These are phyloP conservation scores for Rhinolophus ferrumequinum DNA, from an alignment of 2,113 vertebrate species.

Conservation along the genomic window DNA sequence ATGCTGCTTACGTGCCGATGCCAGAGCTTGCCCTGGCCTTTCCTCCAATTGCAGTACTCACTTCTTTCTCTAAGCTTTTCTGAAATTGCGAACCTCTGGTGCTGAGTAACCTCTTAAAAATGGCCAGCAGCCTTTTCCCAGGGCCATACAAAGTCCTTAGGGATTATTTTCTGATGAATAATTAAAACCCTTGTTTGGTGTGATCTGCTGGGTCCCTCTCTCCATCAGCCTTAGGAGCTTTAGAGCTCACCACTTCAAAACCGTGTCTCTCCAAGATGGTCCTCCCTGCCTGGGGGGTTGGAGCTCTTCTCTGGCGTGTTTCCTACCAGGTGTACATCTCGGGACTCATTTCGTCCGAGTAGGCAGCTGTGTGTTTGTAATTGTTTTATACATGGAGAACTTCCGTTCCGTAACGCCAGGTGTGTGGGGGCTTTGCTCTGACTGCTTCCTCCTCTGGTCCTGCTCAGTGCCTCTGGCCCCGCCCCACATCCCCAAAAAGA, in stretches of 20 bases:
- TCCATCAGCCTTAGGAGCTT: background rate
- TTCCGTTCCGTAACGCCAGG: background rate
- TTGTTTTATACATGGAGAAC: background rate
- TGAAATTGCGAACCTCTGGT: background rate
- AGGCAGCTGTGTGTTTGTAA: background rate
- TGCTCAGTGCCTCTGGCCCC: background rate
- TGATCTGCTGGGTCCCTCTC: background rate
- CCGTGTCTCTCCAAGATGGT: no score
- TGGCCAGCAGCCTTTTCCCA: background rate
- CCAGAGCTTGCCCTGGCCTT: background rate
- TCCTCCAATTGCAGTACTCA: rapidly evolving
- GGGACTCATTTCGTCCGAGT: background rate
- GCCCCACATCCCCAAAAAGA: background rate
- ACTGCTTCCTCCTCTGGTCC: background rate
- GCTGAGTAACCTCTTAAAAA: background rate
- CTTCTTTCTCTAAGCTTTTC: background rate
- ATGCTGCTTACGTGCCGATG: background rate
- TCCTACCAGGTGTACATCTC: background rate
- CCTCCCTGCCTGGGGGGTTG: background rate
- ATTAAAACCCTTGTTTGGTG: background rate
- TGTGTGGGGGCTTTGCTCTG: background rate
- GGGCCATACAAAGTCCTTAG: background rate
- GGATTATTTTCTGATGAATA: background rate
- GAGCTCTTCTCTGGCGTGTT: background rate
- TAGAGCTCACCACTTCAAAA: background rate